Percentiles rank a stretch among this genome's conserved stretches.
phyloP scores from a whole-genome alignment of 2,797 vertebrate genomes.

The Sternarchorhynchus goeldii region DNA sequence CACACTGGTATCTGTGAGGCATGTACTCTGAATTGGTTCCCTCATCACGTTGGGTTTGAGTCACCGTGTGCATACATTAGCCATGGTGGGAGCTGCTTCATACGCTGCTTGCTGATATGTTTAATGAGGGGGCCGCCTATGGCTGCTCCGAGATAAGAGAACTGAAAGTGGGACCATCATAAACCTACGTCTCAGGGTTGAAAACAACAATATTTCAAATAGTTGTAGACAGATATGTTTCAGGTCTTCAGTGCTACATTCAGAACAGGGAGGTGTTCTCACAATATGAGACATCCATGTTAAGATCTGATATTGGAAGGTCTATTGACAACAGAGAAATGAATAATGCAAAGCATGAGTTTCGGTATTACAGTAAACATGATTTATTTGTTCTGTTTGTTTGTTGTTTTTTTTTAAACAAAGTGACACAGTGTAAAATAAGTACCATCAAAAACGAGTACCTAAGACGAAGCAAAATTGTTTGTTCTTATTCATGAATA shows the following conservation, averaged over 20 bases:
- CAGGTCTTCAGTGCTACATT: background rate
- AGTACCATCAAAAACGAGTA: constrained; percentile 57
- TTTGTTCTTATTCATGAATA: constrained; percentile 27
- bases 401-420: constrained; percentile 45
- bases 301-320: constrained; percentile 21
- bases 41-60: constrained; percentile 56
- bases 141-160: constrained; percentile 53
- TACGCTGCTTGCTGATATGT: constrained; percentile 52
- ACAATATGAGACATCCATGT: background rate
- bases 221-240: constrained; percentile 22
- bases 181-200: constrained; percentile 37
- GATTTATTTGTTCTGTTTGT: constrained; percentile 41
- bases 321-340: background rate
- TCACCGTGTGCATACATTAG: constrained; percentile 50
- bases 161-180: constrained; percentile 46
- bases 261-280: background rate
- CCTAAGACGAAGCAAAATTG: constrained; percentile 30
- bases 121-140: constrained; percentile 51
- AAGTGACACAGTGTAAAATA: constrained; percentile 62
- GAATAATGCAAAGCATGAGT: constrained; percentile 14
- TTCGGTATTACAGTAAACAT: constrained; percentile 40
- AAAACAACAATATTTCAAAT: constrained; percentile 10
- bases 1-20: constrained; percentile 34
- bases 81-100: constrained; percentile 44
- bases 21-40: constrained; percentile 53